A percentile compares a stretch with the other conserved stretches of the same genome.
Conservation (phyloP, 2,888 invertebrate species). For the Patella caerulea region DNA sequence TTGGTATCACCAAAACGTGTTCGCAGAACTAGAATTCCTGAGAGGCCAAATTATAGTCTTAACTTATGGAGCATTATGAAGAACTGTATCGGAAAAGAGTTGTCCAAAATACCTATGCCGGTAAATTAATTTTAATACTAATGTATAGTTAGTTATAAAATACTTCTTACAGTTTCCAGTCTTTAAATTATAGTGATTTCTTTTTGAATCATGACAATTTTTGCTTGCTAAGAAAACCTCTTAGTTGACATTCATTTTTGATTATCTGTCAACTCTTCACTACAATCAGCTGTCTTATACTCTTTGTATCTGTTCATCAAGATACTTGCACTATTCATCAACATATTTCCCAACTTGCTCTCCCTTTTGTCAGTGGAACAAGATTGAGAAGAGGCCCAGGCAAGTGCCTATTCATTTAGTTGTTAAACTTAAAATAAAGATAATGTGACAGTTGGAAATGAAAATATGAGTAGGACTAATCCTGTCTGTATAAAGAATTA, state of each 20-base stretch:
- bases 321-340: no score
- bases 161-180: neutral
- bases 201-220: neutral
- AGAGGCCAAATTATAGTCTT: slow-evolving; percentile 83
- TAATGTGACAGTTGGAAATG: no score
- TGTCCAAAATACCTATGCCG: slow-evolving; percentile 99
- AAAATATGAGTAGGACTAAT: no score
- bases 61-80: slow-evolving; percentile 99
- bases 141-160: neutral
- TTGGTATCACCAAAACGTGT: slow-evolving; percentile 22
- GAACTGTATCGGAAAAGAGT: slow-evolving; percentile 99
- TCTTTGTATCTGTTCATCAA: no score
- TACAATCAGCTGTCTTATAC: neutral
- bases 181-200: neutral
- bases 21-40: slow-evolving; percentile 87
- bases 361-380: no score
- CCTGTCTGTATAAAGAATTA: no score
- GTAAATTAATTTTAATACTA: slow-evolving; percentile 73
- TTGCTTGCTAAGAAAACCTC: neutral
- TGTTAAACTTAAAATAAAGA: no score
- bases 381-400: no score
- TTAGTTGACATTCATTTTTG: neutral
- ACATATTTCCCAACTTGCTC: no score
- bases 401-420: no score
- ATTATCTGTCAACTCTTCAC: neutral